Conservation (phyloP, 2,888 invertebrate genomes). For the Podabrus alpinus region DNA sequence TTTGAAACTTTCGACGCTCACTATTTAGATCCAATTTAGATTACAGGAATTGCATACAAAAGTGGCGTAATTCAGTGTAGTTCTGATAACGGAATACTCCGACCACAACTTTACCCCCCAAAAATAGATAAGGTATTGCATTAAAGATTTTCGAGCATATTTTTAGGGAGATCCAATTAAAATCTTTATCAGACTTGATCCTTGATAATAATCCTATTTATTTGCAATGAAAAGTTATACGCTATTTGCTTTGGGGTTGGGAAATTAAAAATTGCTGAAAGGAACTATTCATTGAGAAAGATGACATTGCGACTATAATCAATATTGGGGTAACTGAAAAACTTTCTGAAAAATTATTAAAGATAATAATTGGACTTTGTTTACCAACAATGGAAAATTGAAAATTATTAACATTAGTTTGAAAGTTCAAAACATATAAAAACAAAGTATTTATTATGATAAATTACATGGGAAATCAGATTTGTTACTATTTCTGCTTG, state of each 20-base stretch:
- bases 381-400: too few relatives aligned
- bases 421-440: too few relatives aligned
- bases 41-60: not conserved
- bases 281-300: too few relatives aligned
- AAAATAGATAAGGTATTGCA: not conserved
- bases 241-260: not conserved
- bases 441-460: too few relatives aligned
- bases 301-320: too few relatives aligned
- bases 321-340: too few relatives aligned
- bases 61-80: not conserved
- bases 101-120: not conserved
- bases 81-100: not conserved
- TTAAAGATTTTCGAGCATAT: not conserved
- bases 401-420: too few relatives aligned
- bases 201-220: not conserved
- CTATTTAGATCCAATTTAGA: not conserved
- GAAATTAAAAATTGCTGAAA: not conserved
- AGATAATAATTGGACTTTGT: too few relatives aligned
- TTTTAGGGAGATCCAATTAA: not conserved
- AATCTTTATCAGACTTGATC: not conserved
- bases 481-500: too few relatives aligned
- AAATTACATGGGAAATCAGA: too few relatives aligned
- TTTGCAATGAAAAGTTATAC: not conserved
- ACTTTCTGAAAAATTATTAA: too few relatives aligned
- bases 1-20: not conserved